phyloP scores from a whole-genome alignment of 2,888 invertebrate species.

The Pterostichus niger region DNA sequence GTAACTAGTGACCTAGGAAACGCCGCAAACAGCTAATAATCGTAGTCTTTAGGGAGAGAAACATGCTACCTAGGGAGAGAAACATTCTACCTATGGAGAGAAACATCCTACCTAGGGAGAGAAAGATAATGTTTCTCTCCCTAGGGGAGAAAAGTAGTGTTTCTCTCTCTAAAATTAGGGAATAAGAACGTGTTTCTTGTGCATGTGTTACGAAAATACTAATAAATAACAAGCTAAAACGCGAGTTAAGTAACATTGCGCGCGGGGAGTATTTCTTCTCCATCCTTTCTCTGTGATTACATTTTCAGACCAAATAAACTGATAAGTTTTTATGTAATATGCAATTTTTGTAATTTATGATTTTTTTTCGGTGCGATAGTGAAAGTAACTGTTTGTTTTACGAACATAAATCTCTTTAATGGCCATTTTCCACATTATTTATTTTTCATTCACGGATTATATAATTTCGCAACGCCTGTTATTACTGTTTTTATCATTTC shows the following conservation, averaged over 20 bases:
- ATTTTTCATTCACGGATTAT: slow-evolving; percentile 53
- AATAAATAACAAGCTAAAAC: too few relatives aligned
- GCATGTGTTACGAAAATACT: too few relatives aligned
- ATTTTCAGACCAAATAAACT: slow-evolving; percentile 39
- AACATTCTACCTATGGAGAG: too few relatives aligned
- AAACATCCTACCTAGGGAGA: too few relatives aligned
- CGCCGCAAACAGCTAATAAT: too few relatives aligned
- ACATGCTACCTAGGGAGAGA: too few relatives aligned
- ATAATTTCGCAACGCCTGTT: slow-evolving; percentile 43
- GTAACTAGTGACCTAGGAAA: too few relatives aligned
- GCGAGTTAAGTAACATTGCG: not conserved
- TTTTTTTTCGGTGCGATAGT: slow-evolving; percentile 40
- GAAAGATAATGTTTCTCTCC: too few relatives aligned
- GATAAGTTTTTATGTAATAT: slow-evolving; percentile 59
- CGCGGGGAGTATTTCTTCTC: slow-evolving; percentile 17
- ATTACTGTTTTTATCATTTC: slow-evolving; percentile 42
- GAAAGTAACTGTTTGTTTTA: slow-evolving; percentile 54
- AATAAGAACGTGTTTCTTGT: too few relatives aligned
- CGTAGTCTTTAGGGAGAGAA: too few relatives aligned
- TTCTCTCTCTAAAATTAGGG: too few relatives aligned
- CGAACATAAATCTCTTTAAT: slow-evolving; percentile 56
- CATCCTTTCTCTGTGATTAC: slow-evolving; percentile 24
- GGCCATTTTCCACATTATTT: slow-evolving; percentile 53
- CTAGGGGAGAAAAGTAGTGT: too few relatives aligned
- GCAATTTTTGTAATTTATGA: slow-evolving; percentile 52